Conservation (phyloP, 1,140 invertebrate genomes). For the Cydia splendana region DNA sequence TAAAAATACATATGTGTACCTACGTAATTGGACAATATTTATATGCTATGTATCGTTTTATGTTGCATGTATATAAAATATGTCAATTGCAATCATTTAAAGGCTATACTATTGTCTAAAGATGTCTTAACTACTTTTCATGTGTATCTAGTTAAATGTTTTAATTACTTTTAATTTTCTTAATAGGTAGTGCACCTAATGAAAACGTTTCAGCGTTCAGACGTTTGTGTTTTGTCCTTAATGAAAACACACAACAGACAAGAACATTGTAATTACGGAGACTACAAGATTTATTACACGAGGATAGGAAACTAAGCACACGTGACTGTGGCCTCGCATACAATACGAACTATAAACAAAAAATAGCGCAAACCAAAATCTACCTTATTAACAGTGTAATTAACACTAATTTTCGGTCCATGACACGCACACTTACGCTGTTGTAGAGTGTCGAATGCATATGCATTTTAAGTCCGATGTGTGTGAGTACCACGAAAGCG, state of each 20-base stretch:
- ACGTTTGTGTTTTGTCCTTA: constrained; percentile 54
- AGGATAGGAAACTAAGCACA: constrained; percentile 77
- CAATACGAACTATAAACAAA: constrained; percentile 47
- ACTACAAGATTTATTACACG: constrained; percentile 77
- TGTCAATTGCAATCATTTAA: no score
- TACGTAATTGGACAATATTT: no score
- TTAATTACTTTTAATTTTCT: constrained; percentile 29
- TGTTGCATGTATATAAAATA: no score
- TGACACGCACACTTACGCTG: constrained; percentile 47
- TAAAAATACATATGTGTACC: no score
- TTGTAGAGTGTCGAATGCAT: constrained; percentile 62
- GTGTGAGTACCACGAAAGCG: constrained; percentile 70
- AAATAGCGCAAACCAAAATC: constrained; percentile 53
- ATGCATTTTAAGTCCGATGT: constrained; percentile 67
- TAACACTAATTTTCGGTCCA: constrained; percentile 60
- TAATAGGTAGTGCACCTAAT: constrained; percentile 23
- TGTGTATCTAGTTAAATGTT: not conserved
- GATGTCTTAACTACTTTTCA: not conserved
- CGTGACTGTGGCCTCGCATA: constrained; percentile 60
- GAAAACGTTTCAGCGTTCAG: constrained; percentile 31
- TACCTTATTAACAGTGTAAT: constrained; percentile 62
- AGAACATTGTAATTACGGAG: constrained; percentile 78
- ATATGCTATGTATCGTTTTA: no score
- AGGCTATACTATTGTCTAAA: not conserved
- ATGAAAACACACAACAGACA: constrained; percentile 78